Base-by-base conservation (phyloP, 2,113 vertebrate species). In the Ciconia stormi region DNA sequence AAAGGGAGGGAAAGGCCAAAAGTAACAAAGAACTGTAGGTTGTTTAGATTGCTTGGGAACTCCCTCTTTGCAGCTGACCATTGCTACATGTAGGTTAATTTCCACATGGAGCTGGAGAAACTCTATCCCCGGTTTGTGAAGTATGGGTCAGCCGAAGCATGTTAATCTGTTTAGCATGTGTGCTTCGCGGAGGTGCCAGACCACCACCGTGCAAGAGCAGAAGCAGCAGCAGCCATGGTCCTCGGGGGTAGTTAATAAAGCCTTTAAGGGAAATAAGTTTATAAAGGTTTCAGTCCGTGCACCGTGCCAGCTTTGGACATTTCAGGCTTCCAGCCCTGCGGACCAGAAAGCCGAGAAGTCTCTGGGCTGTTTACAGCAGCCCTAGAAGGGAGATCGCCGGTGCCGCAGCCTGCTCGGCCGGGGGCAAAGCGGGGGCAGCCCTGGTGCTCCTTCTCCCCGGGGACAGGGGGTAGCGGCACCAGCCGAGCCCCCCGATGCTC, bases 131-230 rank as follows among this genome's bases (percentile, higher is more conserved):
- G 82, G 97, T 98, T 98, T 98, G 98, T 96, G 98, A 98, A 97
- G 97, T 95, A 95, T 96, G 97, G 98, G 98, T 98, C 98, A 98
- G 98, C 94, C 97, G 93, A 99, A 98, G 98, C 99, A 98, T 97
- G 97, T 98, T 99, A 98, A 99, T 99, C 98, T 99, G 98, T 99
- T 99, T 98, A 99, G 98, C 99, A 99, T 98, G 98, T 99, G 99
- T 98, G 98, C 98, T 96, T 97, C 97, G 97, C 86, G 79, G 96
- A 98, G 98, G 95, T 96, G 98, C 98, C 97, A 98, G 98, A 98
- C 98, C 98, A 98, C 98, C 98, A 80, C 97, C 87, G 98, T 89
- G 98, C 97, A 97, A 96, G 93, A 98, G 97, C 96, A 97, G 97
- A 95, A 97, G 98, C 97, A 96, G 73, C 86, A 93, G 92, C 95